phyloP scores from a whole-genome alignment of 53 echinoderm and acorn worm species.

The Hippasteria phrygiana region DNA sequence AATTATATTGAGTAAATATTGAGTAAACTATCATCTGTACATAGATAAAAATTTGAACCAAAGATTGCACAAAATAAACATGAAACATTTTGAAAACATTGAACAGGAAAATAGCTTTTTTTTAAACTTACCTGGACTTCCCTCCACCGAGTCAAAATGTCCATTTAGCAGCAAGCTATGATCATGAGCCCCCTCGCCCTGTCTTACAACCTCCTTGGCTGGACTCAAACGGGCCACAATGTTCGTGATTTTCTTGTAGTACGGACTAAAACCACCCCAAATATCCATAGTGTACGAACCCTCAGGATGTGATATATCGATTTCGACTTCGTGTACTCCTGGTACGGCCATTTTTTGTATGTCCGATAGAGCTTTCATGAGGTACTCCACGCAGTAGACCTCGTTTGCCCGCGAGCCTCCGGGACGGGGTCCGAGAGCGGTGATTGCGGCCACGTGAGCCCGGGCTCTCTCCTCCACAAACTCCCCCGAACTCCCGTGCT shows the following conservation, averaged over 20 bases:
- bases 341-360: conserved; percentile 50
- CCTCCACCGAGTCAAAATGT: conserved; percentile 70
- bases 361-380: conserved; percentile 43
- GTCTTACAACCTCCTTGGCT: conserved; percentile 27
- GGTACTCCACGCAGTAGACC: conserved; percentile 36
- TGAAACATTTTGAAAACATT: background rate
- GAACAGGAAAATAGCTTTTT: background rate
- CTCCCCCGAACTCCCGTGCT: conserved; percentile 37
- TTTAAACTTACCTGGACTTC: conserved; percentile 67
- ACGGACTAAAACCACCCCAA: conserved; percentile 63
- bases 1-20: too few relatives aligned
- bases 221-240: conserved; percentile 60
- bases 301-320: conserved; percentile 66
- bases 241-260: conserved; percentile 72
- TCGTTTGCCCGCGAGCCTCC: conserved; percentile 69
- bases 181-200: conserved; percentile 17
- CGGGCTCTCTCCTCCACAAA: conserved; percentile 71
- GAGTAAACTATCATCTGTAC: too few relatives aligned
- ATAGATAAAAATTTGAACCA: too few relatives aligned
- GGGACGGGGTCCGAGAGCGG: conserved; percentile 68
- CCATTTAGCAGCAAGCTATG: conserved; percentile 64
- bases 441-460: conserved; percentile 53
- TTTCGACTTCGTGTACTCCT: conserved; percentile 57
- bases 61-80: too few relatives aligned
- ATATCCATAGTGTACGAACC: conserved; percentile 63